Evolutionary conservation across 2,888 invertebrate species (phyloP).

Genomic region (Gastrophysa polygoni): DNA sequence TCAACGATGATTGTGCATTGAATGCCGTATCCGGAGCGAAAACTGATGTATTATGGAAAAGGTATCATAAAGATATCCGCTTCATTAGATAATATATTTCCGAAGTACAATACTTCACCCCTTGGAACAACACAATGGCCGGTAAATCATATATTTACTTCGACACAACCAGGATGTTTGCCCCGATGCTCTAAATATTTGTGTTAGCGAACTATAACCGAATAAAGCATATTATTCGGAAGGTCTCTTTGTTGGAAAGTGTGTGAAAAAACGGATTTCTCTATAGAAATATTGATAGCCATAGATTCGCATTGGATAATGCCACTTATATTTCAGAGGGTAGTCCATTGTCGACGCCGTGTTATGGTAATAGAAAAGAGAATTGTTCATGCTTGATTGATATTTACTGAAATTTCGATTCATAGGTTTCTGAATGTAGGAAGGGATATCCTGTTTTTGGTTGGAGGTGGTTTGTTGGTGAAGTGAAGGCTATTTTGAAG

Average conservation of each 20-base stretch:
- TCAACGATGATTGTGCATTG: neutral
- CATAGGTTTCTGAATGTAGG: slow-evolving; percentile 14
- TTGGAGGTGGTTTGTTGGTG: slow-evolving; percentile 2
- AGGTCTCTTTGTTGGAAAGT: slow-evolving; percentile 44
- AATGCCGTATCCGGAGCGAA: slow-evolving; percentile 14
- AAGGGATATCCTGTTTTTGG: slow-evolving; percentile 9
- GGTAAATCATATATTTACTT: slow-evolving; percentile 41
- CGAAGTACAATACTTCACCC: slow-evolving; percentile 34
- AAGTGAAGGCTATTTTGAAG: neutral
- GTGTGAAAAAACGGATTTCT: slow-evolving; percentile 48
- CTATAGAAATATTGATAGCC: slow-evolving; percentile 46
- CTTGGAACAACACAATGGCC: slow-evolving; percentile 39
- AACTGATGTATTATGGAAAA: slow-evolving; percentile 29
- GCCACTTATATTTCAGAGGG: slow-evolving; percentile 49
- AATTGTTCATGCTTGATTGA: slow-evolving; percentile 26
- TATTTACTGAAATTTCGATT: slow-evolving; percentile 23
- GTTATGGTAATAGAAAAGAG: slow-evolving; percentile 30
- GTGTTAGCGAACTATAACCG: slow-evolving; percentile 46
- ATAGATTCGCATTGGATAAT: slow-evolving; percentile 41
- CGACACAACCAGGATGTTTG: slow-evolving; percentile 50
- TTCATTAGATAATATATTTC: slow-evolving; percentile 34
- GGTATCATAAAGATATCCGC: slow-evolving; percentile 34
- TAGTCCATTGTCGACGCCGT: slow-evolving; percentile 38
- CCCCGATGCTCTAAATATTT: slow-evolving; percentile 50
- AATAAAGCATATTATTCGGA: slow-evolving; percentile 46